A percentile compares a stretch with the other conserved stretches of the same genome.
Conservation (phyloP, 2,113 vertebrate genomes). For the Boleophthalmus pectinirostris region DNA sequence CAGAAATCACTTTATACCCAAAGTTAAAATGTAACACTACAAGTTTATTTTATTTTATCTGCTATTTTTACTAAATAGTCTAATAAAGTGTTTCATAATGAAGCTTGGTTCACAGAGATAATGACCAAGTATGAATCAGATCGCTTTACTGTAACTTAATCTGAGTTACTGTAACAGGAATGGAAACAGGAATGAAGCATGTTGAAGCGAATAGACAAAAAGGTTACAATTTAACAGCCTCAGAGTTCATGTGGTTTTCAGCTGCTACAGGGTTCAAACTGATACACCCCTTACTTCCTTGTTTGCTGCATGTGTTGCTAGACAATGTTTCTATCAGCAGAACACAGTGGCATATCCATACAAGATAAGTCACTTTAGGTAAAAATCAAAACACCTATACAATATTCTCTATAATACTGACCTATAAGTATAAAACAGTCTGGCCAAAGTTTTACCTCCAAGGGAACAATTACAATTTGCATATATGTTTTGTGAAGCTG, state of each 20-base stretch:
- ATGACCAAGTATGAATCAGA: background rate
- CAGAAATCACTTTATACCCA: background rate
- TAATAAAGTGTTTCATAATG: background rate
- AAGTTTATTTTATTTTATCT: background rate
- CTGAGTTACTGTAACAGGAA: background rate
- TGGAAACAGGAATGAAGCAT: no score
- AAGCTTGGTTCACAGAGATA: background rate
- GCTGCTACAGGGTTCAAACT: conserved; percentile 3
- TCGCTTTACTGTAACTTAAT: background rate
- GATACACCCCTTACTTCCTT: conserved; percentile 52
- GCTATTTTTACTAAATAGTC: no score
- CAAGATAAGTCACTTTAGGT: background rate
- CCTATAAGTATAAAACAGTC: background rate
- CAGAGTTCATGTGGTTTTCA: conserved; percentile 5
- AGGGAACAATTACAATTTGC: background rate
- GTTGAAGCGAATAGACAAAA: background rate
- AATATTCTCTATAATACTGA: background rate
- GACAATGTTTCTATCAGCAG: conserved; percentile 24
- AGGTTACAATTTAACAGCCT: background rate
- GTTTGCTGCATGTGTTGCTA: conserved; percentile 62
- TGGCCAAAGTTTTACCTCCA: background rate
- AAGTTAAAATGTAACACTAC: background rate
- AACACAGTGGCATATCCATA: conserved; percentile 11
- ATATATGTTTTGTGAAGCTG: background rate
- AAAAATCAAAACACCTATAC: conserved; percentile 1